A percentile compares a stretch with the other conserved stretches of the same genome.
phyloP scores from a whole-genome alignment of 2,888 invertebrate genomes.

The Cosmorhoe ocellata region DNA sequence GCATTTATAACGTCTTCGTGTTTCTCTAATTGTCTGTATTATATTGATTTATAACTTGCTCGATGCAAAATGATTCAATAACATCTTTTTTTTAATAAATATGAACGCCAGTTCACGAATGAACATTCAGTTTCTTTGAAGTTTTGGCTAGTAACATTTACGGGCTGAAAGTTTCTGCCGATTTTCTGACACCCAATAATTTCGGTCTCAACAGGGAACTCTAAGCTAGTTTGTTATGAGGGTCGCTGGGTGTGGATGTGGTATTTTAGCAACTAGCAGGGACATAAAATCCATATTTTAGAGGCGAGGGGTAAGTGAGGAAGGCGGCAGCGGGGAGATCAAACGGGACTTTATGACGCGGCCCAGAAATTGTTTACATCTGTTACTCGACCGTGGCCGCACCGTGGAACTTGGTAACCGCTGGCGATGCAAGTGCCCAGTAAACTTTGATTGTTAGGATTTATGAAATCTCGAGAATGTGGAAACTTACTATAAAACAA shows the following conservation, averaged over 20 bases:
- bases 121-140: conserved; percentile 14
- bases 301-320: conserved; percentile 55
- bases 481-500: neutral
- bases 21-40: conserved; percentile 46
- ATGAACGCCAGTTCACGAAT: conserved; percentile 1
- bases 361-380: conserved; percentile 80
- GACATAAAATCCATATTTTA: conserved; percentile 81
- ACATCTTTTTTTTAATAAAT: neutral
- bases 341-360: conserved; percentile 79
- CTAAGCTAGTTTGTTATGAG: conserved; percentile 56
- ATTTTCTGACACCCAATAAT: conserved; percentile 23
- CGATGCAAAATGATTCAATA: neutral
- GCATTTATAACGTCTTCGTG: conserved; percentile 52
- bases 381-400: conserved; percentile 72
- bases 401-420: conserved; percentile 75
- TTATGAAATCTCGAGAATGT: conserved; percentile 21
- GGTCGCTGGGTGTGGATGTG: conserved; percentile 64
- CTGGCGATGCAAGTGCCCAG: conserved; percentile 59
- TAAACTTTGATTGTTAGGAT: conserved; percentile 49
- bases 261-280: conserved; percentile 74
- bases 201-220: conserved; percentile 15
- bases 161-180: conserved; percentile 16
- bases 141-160: conserved; percentile 3
- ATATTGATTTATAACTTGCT: conserved; percentile 39
- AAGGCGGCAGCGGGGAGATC: conserved; percentile 63